A percentile compares a stretch with the other conserved stretches of the same genome.
phyloP scores from a whole-genome alignment of 2,888 invertebrate species.

The Spilarctia lutea region DNA sequence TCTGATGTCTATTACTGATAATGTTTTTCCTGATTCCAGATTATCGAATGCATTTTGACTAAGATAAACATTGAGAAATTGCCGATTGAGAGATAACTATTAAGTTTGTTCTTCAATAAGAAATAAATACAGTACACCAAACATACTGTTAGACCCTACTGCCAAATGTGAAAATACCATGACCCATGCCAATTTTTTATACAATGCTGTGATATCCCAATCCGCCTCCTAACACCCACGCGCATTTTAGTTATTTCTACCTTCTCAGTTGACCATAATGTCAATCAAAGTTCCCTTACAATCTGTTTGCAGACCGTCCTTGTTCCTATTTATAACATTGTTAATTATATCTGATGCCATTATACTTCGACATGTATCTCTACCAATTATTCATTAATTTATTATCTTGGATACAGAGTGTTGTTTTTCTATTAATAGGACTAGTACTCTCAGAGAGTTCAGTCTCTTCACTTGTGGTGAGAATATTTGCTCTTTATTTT shows the following conservation, averaged over 20 bases:
- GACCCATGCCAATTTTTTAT: constrained; percentile 55
- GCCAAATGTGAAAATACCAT: constrained; percentile 50
- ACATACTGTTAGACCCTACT: constrained; percentile 49
- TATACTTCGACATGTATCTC: background rate
- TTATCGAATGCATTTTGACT: background rate
- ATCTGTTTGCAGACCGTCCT: constrained; percentile 61
- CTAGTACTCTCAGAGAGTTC: background rate
- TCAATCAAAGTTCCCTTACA: constrained; percentile 54
- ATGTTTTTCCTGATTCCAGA: constrained; percentile 1
- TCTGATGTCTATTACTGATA: constrained; percentile 40
- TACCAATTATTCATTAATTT: background rate
- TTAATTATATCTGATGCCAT: constrained; percentile 34
- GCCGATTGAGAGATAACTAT: constrained; percentile 7
- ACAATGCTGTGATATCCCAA: constrained; percentile 30
- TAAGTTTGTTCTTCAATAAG: background rate
- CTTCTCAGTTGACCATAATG: constrained; percentile 51
- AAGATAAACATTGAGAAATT: background rate
- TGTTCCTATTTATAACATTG: constrained; percentile 60
- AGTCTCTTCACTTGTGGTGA: background rate
- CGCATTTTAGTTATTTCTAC: constrained; percentile 64
- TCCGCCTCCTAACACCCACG: constrained; percentile 67
- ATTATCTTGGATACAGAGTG: background rate
- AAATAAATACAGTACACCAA: constrained; percentile 16
- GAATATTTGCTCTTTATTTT: background rate
- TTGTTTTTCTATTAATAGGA: background rate